phyloP scores from a whole-genome alignment of 2,797 vertebrate genomes.

The Tolypeutes matacus region DNA sequence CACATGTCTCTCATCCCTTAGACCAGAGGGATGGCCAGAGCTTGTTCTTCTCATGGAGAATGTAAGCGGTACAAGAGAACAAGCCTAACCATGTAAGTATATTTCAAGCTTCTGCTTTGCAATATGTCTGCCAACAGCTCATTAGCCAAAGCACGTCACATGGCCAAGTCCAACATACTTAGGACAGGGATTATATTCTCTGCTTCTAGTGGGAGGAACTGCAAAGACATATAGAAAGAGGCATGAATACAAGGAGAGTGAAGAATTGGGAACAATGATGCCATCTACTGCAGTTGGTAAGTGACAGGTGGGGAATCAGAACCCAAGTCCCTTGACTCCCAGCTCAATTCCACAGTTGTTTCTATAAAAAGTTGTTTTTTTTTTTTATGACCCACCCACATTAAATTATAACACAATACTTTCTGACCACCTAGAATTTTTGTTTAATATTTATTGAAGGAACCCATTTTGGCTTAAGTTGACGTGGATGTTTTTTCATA shows the following conservation, averaged over 20 bases:
- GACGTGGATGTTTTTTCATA: background rate
- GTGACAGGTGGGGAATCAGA: background rate
- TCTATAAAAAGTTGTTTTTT: background rate
- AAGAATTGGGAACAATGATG: background rate
- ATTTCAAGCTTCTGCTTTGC: background rate
- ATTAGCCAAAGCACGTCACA: background rate
- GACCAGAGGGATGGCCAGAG: background rate
- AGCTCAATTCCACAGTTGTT: background rate
- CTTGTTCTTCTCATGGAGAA: background rate
- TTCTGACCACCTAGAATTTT: conserved; percentile 42
- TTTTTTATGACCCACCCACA: conserved; percentile 18
- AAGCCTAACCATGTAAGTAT: background rate
- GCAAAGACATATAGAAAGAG: background rate
- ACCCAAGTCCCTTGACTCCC: background rate
- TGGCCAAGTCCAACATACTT: background rate
- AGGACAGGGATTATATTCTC: background rate
- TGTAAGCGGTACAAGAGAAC: background rate
- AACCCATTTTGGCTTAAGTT: background rate
- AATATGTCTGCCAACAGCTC: background rate
- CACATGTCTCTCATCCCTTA: background rate
- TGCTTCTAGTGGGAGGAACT: background rate
- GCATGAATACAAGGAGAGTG: background rate
- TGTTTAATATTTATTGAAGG: conserved; percentile 35
- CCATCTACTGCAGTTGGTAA: background rate
- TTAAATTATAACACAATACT: background rate